Evolutionary conservation across 2,888 invertebrate species (phyloP).

Genomic region (Ormyrus rosae): DNA sequence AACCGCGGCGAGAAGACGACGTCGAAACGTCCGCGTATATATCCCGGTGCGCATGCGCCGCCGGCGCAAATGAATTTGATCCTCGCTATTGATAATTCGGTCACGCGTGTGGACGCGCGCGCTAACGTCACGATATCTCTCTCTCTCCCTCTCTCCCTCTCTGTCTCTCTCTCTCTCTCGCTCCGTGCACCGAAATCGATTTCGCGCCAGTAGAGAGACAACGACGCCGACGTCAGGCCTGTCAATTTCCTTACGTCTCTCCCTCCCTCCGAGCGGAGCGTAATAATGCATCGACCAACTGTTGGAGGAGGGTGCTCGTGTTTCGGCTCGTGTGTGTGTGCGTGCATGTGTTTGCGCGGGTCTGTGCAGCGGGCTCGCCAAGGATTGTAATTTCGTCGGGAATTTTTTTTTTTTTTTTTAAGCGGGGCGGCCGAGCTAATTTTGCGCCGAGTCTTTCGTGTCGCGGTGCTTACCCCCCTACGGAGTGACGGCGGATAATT

Average conservation of each 20-base stretch:
- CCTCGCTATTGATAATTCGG: conserved; percentile 67
- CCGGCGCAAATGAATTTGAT: conserved; percentile 68
- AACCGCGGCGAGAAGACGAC: background rate
- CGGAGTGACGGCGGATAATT: too few species aligned
- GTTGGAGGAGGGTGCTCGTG: conserved; percentile 8
- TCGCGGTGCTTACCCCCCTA: background rate
- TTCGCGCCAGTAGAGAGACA: conserved; percentile 26
- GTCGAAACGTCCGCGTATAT: conserved; percentile 58
- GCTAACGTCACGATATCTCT: conserved; percentile 46
- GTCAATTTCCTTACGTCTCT: conserved; percentile 54
- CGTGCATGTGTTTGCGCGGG: too few species aligned
- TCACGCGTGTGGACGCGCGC: conserved; percentile 63
- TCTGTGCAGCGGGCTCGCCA: background rate
- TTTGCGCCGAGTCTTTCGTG: conserved; percentile 39
- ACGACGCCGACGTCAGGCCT: conserved; percentile 39
- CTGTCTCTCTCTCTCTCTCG: conserved; percentile 21
- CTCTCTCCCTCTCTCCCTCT: background rate
- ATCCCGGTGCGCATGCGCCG: conserved; percentile 51
- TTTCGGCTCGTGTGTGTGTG: background rate
- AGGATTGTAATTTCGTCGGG: conserved; percentile 13
- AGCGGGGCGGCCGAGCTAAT: conserved; percentile 23
- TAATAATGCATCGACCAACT: conserved; percentile 52
- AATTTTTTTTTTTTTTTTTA: conserved; percentile 3
- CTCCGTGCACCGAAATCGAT: conserved; percentile 63
- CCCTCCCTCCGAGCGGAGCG: background rate